A percentile compares a stretch with the other conserved stretches of the same genome.
Conservation (phyloP, 2,888 invertebrate species). For the Sminthurides aquaticus region DNA sequence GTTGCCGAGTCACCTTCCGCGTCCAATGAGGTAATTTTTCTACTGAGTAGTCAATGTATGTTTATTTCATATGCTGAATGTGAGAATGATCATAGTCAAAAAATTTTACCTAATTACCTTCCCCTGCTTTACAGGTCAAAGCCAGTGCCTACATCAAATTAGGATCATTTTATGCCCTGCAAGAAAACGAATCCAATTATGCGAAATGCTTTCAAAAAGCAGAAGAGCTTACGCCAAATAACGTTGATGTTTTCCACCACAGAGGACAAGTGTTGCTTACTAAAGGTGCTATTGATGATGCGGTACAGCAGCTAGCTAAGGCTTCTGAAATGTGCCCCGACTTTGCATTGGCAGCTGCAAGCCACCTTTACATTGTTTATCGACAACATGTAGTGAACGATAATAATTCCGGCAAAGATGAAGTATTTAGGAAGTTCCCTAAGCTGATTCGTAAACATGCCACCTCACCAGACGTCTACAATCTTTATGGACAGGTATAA, state of each 20-base stretch:
- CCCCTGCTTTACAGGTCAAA: conserved; percentile 50
- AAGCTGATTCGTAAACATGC: conserved; percentile 71
- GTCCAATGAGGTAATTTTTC: conserved; percentile 17
- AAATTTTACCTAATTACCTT: background rate
- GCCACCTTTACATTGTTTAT: conserved; percentile 85
- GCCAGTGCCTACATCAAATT: conserved; percentile 83
- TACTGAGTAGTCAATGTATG: too few relatives aligned
- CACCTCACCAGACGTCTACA: conserved; percentile 75
- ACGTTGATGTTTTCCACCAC: conserved; percentile 86
- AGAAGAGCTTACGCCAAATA: conserved; percentile 65
- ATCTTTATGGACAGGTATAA: conserved; percentile 74
- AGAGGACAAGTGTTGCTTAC: conserved; percentile 80
- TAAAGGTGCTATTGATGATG: conserved; percentile 71
- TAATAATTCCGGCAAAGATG: conserved; percentile 52
- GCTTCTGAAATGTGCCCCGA: conserved; percentile 73
- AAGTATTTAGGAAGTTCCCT: conserved; percentile 66
- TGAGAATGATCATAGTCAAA: background rate
- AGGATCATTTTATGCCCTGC: conserved; percentile 74
- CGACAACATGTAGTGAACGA: conserved; percentile 59
- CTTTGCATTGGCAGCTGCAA: conserved; percentile 77
- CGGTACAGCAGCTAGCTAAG: conserved; percentile 71
- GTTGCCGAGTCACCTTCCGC: conserved; percentile 54
- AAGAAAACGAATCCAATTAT: conserved; percentile 63
- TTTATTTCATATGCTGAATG: too few relatives aligned
- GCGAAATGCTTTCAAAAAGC: conserved; percentile 73